Base-by-base conservation (phyloP, 2,797 vertebrate species). In the Danio tinwini region DNA sequence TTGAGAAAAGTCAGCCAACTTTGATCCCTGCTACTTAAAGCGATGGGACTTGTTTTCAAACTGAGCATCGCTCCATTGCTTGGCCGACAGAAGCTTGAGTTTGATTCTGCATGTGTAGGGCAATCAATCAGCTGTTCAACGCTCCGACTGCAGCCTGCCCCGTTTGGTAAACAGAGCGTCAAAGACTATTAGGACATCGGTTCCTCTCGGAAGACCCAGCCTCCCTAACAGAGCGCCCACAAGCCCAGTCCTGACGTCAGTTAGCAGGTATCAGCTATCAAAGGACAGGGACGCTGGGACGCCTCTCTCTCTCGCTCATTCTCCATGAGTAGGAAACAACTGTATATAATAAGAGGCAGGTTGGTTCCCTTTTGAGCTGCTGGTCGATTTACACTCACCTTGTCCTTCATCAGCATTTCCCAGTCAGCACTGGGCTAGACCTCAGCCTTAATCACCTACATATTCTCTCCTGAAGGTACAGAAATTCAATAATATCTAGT, bases 51-150 rank as follows among this genome's bases (percentile, higher is more conserved):
- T 73, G 78, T 83, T 81, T 84, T 81, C 63, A 80, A 56, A 52
- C 62, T 29, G 47, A 82, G 76, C 40, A 67, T 59, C 17, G 74
- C 58, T 55, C 81, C 78, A 42, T 45, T 19, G 69, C 19, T 61
- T 67, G 68, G 74, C 62, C 40, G 29, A 80, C 39, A 55, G 62
- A 63, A 82, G 79, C 73, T 53, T 17, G 79, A 82, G 82, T 73
- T 83, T 78, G 76, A 83, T 84, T 74, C 70, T 72, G 74, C 76
- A 78, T 88, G 70, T 83, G 76, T 81, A 80, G 81, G 58, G 76
- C 85, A 83, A 88, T 88, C 88, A 85, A 88, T 86, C 88, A 89
- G 86, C 79, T 72, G 82, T 68, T 85, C 81, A 82, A 74, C 71
- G 21, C 76, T 84, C 76, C 64, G 71, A 75, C 84, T 59, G 82